phyloP scores from a whole-genome alignment of 2,888 invertebrate species.

The Paralinhomoeus sp. region DNA sequence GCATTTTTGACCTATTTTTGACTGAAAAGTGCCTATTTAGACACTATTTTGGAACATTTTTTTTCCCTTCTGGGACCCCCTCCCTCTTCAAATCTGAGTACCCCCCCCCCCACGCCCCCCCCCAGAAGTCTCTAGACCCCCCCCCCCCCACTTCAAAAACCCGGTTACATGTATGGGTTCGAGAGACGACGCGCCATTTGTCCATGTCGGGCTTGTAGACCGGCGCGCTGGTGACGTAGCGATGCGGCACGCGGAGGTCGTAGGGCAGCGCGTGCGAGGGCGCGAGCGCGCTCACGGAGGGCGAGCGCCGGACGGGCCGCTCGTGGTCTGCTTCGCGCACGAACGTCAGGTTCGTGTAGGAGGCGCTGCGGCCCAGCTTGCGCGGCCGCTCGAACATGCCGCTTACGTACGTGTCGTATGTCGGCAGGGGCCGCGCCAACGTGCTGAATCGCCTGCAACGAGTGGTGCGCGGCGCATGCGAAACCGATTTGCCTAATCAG shows the following conservation, averaged over 20 bases:
- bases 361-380: constrained; percentile 18
- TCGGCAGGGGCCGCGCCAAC: constrained; percentile 17
- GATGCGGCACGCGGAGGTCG: constrained; percentile 16
- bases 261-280: constrained; percentile 19
- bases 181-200: constrained; percentile 9
- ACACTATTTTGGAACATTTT: no score
- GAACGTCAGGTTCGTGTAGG: constrained; percentile 22
- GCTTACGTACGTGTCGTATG: constrained; percentile 15
- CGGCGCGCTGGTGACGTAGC: constrained; percentile 20
- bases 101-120: no score
- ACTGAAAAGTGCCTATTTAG: no score
- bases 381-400: constrained; percentile 20
- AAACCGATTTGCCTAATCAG: no score
- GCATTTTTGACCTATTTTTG: no score
- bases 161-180: no score
- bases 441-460: no score
- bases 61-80: no score
- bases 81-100: no score
- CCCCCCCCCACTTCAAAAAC: no score
- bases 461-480: no score
- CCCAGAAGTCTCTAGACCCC: no score
- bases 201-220: constrained; percentile 21
- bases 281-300: constrained; percentile 18
- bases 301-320: constrained; percentile 12
- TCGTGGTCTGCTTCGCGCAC: constrained; percentile 12